These are phyloP conservation scores for Streptopelia turtur DNA, from an alignment of 2,797 vertebrate genomes.

Conservation along the genomic window DNA sequence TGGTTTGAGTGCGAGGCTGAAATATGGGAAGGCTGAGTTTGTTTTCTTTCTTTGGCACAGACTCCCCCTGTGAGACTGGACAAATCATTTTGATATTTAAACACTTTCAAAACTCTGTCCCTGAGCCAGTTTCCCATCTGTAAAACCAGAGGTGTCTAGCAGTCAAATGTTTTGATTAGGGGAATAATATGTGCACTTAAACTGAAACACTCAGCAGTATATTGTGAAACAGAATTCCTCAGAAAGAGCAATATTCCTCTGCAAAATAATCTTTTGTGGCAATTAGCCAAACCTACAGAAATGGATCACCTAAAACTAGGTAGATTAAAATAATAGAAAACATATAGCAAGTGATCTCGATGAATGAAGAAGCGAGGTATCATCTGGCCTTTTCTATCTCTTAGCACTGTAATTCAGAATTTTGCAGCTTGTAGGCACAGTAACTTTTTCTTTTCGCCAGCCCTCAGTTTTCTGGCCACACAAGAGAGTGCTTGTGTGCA, in stretches of 20 bases:
- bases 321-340: background rate
- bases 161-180: constrained; percentile 1
- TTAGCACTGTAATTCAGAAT: background rate
- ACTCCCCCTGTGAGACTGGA: background rate
- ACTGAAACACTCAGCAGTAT: background rate
- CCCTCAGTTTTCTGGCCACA: background rate
- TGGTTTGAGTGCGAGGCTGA: background rate
- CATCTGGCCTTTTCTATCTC: background rate
- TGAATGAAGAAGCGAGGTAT: background rate
- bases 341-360: background rate
- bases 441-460: background rate
- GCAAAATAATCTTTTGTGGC: background rate
- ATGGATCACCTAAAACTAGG: background rate
- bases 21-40: background rate
- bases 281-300: background rate
- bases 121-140: background rate
- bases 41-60: background rate
- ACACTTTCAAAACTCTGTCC: background rate
- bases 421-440: background rate
- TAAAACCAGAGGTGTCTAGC: background rate
- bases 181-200: background rate
- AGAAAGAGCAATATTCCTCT: background rate
- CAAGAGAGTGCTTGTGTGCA: constrained; percentile 36
- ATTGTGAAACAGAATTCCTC: background rate
- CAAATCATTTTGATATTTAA: constrained; percentile 14